Base-by-base conservation (phyloP, 2,888 invertebrate genomes). In the Aphidoletes aphidimyza region DNA sequence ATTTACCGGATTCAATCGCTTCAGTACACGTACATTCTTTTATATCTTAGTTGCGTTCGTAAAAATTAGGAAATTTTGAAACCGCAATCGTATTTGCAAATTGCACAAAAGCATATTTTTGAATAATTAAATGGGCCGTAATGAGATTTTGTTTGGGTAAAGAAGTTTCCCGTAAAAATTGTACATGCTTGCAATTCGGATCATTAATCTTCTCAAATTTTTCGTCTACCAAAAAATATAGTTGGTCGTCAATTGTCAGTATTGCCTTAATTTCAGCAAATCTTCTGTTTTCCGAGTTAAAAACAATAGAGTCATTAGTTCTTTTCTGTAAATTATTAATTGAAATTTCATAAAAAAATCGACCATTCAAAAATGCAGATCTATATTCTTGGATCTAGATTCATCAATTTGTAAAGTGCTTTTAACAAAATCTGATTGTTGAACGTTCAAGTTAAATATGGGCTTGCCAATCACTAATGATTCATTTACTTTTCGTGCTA, bases 1-100 rank as follows among this genome's bases (percentile, higher is more conserved):
- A n/a, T n/a, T n/a, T n/a, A n/a, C n/a, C n/a, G n/a, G n/a, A n/a
- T n/a, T n/a, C n/a, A n/a, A n/a, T n/a, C n/a, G n/a, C n/a, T n/a
- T n/a, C n/a, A n/a, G n/a, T n/a, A n/a, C n/a, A n/a, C n/a, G n/a
- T n/a, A n/a, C n/a, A n/a, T n/a, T n/a, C n/a, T n/a, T n/a, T n/a
- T n/a, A n/a, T n/a, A n/a, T 54, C n/a, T 54, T 54, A 54, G 22
- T 54, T 54, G 1, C 54, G n/a, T 22, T 54, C 54, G 54, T 54
- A 54, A n/a, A 54, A 22, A 22, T 54, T 54, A 14, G 54, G 54
- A 54, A 54, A 22, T 54, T 54, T n/a, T 2, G 54, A 22, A n/a
- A n/a, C n/a, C n/a, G n/a, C n/a, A n/a, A n/a, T n/a, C n/a, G n/a
- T n/a, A n/a, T n/a, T n/a, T n/a, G n/a, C n/a, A n/a, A n/a, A n/a